Evolutionary conservation across 2,113 vertebrate species (phyloP).

Genomic region (Bombycilla garrulus): DNA sequence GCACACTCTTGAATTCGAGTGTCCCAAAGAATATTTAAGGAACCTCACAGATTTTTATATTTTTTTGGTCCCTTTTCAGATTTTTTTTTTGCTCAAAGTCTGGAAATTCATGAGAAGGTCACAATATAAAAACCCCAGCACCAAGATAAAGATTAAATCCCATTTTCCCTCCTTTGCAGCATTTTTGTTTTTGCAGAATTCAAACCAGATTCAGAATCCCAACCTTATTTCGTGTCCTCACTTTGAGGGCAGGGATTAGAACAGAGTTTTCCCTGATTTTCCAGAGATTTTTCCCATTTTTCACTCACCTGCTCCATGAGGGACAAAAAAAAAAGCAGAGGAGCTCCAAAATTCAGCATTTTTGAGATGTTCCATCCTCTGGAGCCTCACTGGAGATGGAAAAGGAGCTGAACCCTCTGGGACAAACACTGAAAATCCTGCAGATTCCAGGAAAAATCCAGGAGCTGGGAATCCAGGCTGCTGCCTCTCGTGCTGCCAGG

Average conservation of each 20-base stretch:
- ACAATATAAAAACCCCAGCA: not conserved
- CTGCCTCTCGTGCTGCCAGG: slow-evolving; percentile 18
- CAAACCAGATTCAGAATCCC: not conserved
- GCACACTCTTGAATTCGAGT: not conserved
- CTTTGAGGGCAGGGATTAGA: not conserved
- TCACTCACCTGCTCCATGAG: not conserved
- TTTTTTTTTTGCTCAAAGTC: not conserved
- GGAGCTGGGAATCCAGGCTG: not conserved
- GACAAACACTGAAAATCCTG: slow-evolving; percentile 6
- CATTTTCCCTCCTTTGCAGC: not conserved
- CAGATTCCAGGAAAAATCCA: not conserved
- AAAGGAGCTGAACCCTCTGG: not conserved
- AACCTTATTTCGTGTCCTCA: not conserved
- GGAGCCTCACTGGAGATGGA: not conserved
- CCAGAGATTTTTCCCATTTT: not conserved
- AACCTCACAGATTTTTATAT: not conserved
- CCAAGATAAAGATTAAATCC: not conserved
- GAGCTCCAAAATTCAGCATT: not conserved
- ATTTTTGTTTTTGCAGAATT: not conserved
- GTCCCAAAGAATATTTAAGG: not conserved
- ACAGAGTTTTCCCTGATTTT: accelerated
- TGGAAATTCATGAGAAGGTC: not conserved
- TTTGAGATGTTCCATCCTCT: not conserved
- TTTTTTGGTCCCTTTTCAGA: not conserved
- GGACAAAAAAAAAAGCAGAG: not conserved